Evolutionary conservation across 37 sponge, comb jelly and placozoan genomes (phyloP), one percentile per base, ranked within the genome.

Genomic region (Axinella damicornis): DNA sequence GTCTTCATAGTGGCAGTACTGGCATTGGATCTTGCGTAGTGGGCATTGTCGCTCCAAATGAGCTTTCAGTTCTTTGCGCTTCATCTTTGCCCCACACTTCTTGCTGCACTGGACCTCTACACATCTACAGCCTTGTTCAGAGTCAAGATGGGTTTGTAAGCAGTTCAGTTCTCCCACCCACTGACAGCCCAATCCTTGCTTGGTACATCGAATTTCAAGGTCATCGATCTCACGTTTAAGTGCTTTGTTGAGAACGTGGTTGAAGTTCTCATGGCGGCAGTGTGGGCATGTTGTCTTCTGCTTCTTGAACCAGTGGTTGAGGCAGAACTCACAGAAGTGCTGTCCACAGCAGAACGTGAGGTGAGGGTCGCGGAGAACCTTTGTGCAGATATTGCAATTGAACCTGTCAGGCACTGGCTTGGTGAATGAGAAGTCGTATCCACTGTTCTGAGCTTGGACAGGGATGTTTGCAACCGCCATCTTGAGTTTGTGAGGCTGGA

Each of bases 261-360:
- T 16, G 33, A 74, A 74, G 15, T 40, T 31, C 16, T 25, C 34
- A 4, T 13, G 18, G 22, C 55, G 34, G 38, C 80, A 79, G 32
- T 79, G 68, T 53, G 80, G 80, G 40, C 80, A 79, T 12, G 17
- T 79, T 53, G n/a, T 32, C 2, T 67, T 67, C 14, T 25, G 6
- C 32, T 57, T 25, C 24, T 15, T 35, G 27, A 56, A 56, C 75
- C 75, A 74, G 30, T 55, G 16, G 16, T 25, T 30, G 58, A 74
- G 75, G 58, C 75, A 74, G 58, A 59, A 67, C 31, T 66, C 27
- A 54, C 80, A 79, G 54, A 39, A 79, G 69, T 79, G 80, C 55
- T 79, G 67, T 17, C 68, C 67, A 28, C 80, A 79, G 33, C 80
- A 79, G 2, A 24, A 32, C 1, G 41, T 40, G 14, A 79, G 25